phyloP scores from a whole-genome alignment of 30 jellyfish, hydroid and myxozoan genomes.

The Clytia hemisphaerica region DNA sequence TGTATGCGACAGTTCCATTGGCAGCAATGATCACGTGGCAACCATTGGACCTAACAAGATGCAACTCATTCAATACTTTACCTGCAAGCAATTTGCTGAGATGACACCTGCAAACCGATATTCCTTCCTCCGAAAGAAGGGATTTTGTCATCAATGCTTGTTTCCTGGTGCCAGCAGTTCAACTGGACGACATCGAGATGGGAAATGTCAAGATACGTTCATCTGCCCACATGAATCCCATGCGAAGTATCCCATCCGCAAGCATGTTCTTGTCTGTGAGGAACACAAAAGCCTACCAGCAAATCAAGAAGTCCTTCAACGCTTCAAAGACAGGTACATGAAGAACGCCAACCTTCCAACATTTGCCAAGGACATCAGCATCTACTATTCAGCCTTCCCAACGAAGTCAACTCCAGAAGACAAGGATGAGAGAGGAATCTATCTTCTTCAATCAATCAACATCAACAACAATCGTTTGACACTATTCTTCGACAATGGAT shows the following conservation, averaged over 20 bases:
- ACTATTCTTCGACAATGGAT: slow-evolving; percentile 4
- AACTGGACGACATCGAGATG: slow-evolving; percentile 9
- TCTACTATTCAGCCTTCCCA: no score
- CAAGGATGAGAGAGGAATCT: not conserved
- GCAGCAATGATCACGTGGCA: slow-evolving; percentile 1
- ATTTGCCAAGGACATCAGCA: not conserved
- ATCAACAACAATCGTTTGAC: slow-evolving; percentile 1
- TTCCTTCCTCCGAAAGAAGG: slow-evolving; percentile 13
- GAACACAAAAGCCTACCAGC: slow-evolving; percentile 14
- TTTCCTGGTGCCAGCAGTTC: slow-evolving; percentile 12
- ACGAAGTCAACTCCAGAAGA: no score
- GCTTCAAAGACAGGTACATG: slow-evolving; percentile 1
- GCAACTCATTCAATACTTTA: slow-evolving; percentile 6
- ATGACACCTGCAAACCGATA: slow-evolving; percentile 6
- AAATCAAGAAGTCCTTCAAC: slow-evolving; percentile 16
- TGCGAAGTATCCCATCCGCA: not conserved
- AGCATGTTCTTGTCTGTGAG: slow-evolving; percentile 29
- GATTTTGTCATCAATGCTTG: slow-evolving; percentile 27
- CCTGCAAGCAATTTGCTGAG: slow-evolving; percentile 4
- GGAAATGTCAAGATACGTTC: slow-evolving; percentile 10
- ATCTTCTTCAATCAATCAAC: no score
- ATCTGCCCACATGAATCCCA: slow-evolving; percentile 21
- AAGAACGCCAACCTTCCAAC: slow-evolving; percentile 11
- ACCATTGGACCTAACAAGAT: slow-evolving; percentile 12
- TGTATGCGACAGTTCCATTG: not conserved